Evolutionary conservation across 2,113 vertebrate genomes (phyloP).

Genomic region (Laterallus jamaicensis): DNA sequence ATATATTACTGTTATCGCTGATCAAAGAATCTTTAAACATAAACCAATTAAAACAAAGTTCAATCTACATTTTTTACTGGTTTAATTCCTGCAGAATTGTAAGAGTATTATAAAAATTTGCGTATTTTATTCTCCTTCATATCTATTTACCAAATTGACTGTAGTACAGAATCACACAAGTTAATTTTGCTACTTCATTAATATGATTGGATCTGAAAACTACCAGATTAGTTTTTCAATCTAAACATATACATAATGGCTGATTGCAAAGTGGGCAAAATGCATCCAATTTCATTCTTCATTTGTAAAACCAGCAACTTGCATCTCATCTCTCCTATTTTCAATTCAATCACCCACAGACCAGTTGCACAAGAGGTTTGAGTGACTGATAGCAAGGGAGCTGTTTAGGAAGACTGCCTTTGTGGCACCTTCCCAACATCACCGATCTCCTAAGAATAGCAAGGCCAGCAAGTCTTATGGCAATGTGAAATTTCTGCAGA

Average conservation of each 20-base stretch:
- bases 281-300: constrained; percentile 50
- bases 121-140: constrained; percentile 63
- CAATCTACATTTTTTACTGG: constrained; percentile 79
- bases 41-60: constrained; percentile 84
- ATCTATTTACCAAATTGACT: constrained; percentile 77
- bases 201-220: constrained; percentile 69
- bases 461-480: background rate
- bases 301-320: constrained; percentile 51
- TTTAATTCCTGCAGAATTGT: constrained; percentile 74
- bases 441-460: background rate
- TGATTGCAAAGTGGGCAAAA: constrained; percentile 62
- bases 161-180: constrained; percentile 57
- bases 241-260: constrained; percentile 51
- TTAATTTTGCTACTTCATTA: constrained; percentile 71
- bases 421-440: background rate
- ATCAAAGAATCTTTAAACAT: constrained; percentile 86
- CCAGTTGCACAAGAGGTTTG: background rate
- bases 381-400: background rate
- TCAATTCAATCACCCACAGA: background rate
- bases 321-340: constrained; percentile 33
- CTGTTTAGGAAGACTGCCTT: background rate
- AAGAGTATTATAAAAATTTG: constrained; percentile 59
- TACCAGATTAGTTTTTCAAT: constrained; percentile 56
- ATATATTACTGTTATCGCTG: constrained; percentile 85
- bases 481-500: background rate